A percentile compares a stretch with the other conserved stretches of the same genome.
Conservation (phyloP, 2,113 vertebrate genomes). For the Alexandromys fortis region DNA sequence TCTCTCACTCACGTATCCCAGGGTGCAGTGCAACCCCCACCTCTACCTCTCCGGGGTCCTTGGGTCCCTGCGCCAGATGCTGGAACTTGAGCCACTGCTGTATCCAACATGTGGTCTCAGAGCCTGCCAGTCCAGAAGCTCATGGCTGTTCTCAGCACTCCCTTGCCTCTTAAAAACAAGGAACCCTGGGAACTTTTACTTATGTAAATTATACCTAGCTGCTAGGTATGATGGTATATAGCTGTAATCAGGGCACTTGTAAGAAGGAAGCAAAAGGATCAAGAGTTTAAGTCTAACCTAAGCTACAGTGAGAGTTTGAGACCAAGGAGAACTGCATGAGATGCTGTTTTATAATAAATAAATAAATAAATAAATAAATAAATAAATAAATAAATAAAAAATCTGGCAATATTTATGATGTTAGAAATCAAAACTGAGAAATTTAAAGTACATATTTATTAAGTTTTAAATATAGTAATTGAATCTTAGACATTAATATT, state of each 20-base stretch:
- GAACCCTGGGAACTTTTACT: neutral
- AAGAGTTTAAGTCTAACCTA: neutral
- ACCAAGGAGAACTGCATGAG: neutral
- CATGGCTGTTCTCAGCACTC: neutral
- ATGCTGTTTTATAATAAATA: neutral
- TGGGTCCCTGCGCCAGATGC: neutral
- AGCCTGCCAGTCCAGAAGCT: too few relatives aligned
- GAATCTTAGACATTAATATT: neutral
- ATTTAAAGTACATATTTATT: neutral
- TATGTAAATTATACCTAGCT: neutral
- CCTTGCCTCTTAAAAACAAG: neutral
- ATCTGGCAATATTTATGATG: neutral
- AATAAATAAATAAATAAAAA: neutral
- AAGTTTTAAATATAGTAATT: neutral
- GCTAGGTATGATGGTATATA: neutral
- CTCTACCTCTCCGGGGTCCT: neutral
- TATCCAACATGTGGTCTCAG: fast-evolving
- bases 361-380: neutral
- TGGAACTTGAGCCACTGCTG: neutral
- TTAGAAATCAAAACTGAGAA: conserved; percentile 26
- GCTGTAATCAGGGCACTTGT: neutral
- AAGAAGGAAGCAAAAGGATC: neutral
- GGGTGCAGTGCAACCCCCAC: neutral
- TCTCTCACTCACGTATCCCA: neutral
- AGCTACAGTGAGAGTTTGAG: neutral